phyloP scores from a whole-genome alignment of 2,888 invertebrate species.

The Cephus spinipes region DNA sequence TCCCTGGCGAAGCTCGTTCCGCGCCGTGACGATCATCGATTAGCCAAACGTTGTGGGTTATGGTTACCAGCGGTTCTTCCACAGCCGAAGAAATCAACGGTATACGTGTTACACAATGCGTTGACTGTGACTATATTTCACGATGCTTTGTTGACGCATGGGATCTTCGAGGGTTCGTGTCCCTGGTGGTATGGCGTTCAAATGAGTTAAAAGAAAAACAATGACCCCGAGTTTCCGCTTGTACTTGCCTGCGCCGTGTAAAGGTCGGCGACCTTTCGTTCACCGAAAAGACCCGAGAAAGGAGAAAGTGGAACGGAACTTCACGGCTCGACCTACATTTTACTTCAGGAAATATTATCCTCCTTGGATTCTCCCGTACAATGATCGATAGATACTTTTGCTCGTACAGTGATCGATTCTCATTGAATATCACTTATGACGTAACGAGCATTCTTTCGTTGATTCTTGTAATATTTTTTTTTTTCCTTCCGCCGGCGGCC shows the following conservation, averaged over 20 bases:
- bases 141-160: not conserved
- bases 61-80: slow-evolving; percentile 30
- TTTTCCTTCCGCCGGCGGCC: not conserved
- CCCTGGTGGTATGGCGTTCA: not conserved
- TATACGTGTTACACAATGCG: not conserved
- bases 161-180: not conserved
- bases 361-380: not conserved
- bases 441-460: not conserved
- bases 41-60: slow-evolving; percentile 31
- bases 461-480: not conserved
- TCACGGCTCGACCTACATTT: slow-evolving; percentile 44
- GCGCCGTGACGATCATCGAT: slow-evolving; percentile 46
- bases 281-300: slow-evolving; percentile 36
- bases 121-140: not conserved
- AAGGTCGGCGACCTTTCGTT: slow-evolving; percentile 15
- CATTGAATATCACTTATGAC: not conserved
- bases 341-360: not conserved
- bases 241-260: not conserved
- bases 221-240: not conserved
- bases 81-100: not conserved
- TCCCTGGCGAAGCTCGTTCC: slow-evolving; percentile 52
- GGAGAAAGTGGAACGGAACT: slow-evolving; percentile 56
- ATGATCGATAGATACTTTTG: not conserved
- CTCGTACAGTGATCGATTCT: not conserved
- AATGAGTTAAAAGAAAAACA: not conserved